Conservation (phyloP, 2,888 invertebrate species). For the Cacoxenus indagator region DNA sequence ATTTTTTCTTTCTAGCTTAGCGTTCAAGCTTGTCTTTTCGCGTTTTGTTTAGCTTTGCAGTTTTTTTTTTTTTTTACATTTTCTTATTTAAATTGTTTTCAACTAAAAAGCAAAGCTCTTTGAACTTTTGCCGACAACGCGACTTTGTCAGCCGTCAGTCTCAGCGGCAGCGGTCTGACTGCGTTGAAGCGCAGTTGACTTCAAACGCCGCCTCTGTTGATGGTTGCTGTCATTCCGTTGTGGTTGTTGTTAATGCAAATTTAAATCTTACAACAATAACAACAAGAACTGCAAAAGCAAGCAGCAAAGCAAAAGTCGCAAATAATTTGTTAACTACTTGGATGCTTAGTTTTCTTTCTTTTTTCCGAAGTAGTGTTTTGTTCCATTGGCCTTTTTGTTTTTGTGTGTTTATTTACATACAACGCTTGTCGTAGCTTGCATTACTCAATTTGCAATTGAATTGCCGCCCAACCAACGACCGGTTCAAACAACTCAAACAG, state of each 20-base stretch:
- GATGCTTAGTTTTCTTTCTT: no score
- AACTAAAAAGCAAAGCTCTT: slow-evolving; percentile 39
- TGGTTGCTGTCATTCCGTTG: slow-evolving; percentile 19
- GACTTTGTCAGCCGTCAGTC: slow-evolving; percentile 12
- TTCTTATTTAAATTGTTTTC: slow-evolving; percentile 49
- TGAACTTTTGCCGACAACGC: slow-evolving; percentile 53
- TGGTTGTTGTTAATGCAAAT: slow-evolving; percentile 21
- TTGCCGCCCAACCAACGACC: no score
- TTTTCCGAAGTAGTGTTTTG: no score
- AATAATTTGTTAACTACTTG: no score
- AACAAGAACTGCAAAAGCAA: no score
- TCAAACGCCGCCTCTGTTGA: slow-evolving; percentile 25
- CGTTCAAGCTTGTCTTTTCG: neutral
- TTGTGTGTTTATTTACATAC: no score
- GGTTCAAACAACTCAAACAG: no score
- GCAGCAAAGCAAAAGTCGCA: no score
- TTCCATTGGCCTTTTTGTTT: no score
- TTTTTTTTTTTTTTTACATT: neutral
- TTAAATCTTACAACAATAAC: no score
- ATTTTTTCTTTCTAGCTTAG: neutral
- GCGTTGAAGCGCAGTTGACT: neutral
- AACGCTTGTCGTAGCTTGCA: no score
- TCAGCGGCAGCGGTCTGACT: slow-evolving; percentile 24
- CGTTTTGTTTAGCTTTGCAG: neutral
- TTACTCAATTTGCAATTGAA: no score